phyloP scores from a whole-genome alignment of 2,888 invertebrate species.

The Amiota mariae region DNA sequence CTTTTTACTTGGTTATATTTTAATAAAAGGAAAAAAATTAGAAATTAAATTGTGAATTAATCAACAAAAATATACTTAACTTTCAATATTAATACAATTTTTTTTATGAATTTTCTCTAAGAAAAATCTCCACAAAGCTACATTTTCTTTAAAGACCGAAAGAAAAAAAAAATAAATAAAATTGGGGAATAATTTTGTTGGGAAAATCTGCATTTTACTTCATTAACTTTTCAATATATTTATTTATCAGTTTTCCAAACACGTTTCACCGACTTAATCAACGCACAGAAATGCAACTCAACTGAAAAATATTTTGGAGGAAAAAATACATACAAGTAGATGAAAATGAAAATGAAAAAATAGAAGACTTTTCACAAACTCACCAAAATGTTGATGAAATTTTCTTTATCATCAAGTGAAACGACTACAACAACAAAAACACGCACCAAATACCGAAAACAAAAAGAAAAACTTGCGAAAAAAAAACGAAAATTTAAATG shows the following conservation, averaged over 20 bases:
- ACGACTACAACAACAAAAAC: constrained; percentile 35
- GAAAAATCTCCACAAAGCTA: too few species aligned
- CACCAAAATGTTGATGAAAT: not conserved
- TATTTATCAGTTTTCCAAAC: constrained; percentile 55
- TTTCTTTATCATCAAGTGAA: constrained; percentile 36
- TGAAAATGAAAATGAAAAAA: constrained; percentile 24
- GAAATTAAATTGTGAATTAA: too few species aligned
- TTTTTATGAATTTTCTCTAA: too few species aligned
- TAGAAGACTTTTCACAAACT: constrained; percentile 17
- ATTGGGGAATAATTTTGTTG: too few species aligned
- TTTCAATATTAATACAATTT: too few species aligned
- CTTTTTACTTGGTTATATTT: too few species aligned
- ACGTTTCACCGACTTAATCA: constrained; percentile 66
- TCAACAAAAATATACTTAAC: too few species aligned
- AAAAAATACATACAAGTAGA: constrained; percentile 16
- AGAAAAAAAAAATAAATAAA: too few species aligned
- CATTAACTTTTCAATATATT: constrained; percentile 28
- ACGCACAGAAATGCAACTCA: constrained; percentile 29
- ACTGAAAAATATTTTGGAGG: constrained; percentile 23
- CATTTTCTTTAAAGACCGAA: too few species aligned
- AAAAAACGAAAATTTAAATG: constrained; percentile 41
- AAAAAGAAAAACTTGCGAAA: constrained; percentile 30
- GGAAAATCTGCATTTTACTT: constrained; percentile 9
- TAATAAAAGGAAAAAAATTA: too few species aligned
- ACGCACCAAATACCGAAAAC: not conserved